These are phyloP conservation scores for Clinocottus analis DNA, from an alignment of 2,113 vertebrate species.

Conservation along the genomic window DNA sequence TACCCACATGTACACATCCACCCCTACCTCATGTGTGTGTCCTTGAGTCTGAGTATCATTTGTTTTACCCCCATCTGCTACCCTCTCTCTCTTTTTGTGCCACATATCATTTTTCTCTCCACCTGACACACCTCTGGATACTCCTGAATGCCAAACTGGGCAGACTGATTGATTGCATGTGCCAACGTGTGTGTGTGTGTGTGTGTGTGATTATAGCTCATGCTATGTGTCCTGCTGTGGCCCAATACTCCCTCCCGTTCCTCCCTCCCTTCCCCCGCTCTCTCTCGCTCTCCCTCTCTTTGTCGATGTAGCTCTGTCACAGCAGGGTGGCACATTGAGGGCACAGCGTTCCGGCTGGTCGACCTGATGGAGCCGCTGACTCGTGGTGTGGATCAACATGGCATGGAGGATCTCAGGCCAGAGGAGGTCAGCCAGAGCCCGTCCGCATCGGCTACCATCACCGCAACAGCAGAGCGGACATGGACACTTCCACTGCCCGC, in stretches of 20 bases:
- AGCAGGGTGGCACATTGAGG: slow-evolving; percentile 63
- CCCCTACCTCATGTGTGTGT: slow-evolving; percentile 45
- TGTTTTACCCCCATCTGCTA: slow-evolving; percentile 44
- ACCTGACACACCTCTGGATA: slow-evolving; percentile 53
- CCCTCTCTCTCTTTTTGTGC: slow-evolving; percentile 12
- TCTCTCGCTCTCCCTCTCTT: slow-evolving; percentile 10
- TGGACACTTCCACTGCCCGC: slow-evolving; percentile 6
- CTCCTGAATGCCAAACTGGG: slow-evolving; percentile 49
- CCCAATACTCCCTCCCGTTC: slow-evolving; percentile 10
- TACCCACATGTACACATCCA: slow-evolving; percentile 5
- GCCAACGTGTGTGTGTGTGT: slow-evolving; percentile 44
- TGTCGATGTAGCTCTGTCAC: slow-evolving; percentile 53
- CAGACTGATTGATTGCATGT: slow-evolving; percentile 56
- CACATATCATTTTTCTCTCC: slow-evolving; percentile 52
- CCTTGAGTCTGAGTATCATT: slow-evolving; percentile 63
- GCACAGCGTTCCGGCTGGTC: slow-evolving; percentile 57
- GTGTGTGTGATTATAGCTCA: slow-evolving; percentile 62
- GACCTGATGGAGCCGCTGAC: slow-evolving; percentile 60
- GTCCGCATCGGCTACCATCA: slow-evolving; percentile 25
- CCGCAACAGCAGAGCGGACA: background rate
- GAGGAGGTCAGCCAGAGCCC: slow-evolving; percentile 37
- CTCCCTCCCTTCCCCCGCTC: background rate
- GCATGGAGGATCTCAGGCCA: slow-evolving; percentile 30
- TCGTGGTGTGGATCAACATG: slow-evolving; percentile 50
- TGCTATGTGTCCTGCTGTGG: slow-evolving; percentile 52